Evolutionary conservation across 2,113 vertebrate species (phyloP).

Genomic region (Notiomystis cincta): DNA sequence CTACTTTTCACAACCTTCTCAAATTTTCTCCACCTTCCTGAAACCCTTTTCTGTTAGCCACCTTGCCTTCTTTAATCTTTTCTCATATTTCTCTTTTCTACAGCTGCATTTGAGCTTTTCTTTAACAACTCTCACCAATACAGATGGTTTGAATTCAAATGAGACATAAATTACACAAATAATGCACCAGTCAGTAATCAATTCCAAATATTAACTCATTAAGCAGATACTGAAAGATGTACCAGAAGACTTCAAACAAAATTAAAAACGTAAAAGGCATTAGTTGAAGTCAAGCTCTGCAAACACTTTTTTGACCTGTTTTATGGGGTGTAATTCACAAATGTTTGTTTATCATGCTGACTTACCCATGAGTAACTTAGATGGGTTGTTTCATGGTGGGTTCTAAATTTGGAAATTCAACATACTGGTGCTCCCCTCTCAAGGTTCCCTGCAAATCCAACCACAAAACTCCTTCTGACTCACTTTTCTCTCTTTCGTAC

Average conservation of each 20-base stretch:
- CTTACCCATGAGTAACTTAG: constrained; percentile 1
- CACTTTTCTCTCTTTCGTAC: not conserved
- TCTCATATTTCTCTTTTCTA: not conserved
- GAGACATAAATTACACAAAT: not conserved
- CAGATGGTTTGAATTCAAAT: not conserved
- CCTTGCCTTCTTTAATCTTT: not conserved
- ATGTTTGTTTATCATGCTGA: not conserved
- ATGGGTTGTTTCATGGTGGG: not conserved
- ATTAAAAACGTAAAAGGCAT: not conserved
- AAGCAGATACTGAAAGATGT: not conserved
- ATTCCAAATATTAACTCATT: not conserved
- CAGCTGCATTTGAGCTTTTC: not conserved
- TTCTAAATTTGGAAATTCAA: constrained; percentile 42
- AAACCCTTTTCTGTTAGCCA: not conserved
- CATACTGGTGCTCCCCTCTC: not conserved
- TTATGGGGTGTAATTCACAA: not conserved
- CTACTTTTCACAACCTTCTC: not conserved
- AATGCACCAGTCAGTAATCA: not conserved
- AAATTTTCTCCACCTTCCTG: not conserved
- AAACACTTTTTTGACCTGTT: not conserved
- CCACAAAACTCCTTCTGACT: constrained; percentile 28
- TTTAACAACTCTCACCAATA: not conserved
- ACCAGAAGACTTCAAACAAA: not conserved
- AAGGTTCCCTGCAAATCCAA: constrained; percentile 37
- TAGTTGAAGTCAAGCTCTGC: not conserved